Conservation (phyloP, 2,797 vertebrate species). For the Falco columbarius region DNA sequence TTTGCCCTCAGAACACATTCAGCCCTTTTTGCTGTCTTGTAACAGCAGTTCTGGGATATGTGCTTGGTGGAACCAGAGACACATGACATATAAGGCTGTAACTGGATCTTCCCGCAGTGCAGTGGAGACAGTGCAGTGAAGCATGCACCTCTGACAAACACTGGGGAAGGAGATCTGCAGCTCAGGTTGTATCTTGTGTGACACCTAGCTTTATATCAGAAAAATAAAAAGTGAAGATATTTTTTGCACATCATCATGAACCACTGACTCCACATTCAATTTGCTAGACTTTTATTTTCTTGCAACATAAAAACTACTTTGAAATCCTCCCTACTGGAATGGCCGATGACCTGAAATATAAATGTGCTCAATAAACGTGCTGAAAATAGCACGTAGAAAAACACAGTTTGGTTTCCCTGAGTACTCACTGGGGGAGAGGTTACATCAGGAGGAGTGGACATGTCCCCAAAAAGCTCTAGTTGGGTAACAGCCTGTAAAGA, state of each 20-base stretch:
- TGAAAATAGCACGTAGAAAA: neutral
- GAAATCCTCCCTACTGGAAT: neutral
- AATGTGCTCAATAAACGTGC: neutral
- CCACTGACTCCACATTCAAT: neutral
- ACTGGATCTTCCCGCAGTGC: neutral
- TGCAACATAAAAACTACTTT: neutral
- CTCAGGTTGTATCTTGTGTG: neutral
- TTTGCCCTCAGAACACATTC: neutral
- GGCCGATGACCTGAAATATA: neutral
- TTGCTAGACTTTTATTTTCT: neutral
- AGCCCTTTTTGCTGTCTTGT: neutral
- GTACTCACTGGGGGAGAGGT: slow-evolving; percentile 96
- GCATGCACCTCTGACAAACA: neutral
- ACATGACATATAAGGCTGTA: neutral
- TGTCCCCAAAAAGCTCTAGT: slow-evolving; percentile 99
- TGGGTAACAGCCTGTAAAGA: slow-evolving; percentile 96
- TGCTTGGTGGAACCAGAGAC: neutral
- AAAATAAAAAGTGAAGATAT: neutral
- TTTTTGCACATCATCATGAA: neutral
- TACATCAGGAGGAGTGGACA: slow-evolving; percentile 99
- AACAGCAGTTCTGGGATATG: neutral
- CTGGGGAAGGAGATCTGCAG: neutral
- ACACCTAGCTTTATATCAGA: neutral
- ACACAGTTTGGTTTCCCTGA: neutral
- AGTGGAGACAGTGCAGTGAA: neutral